Percentiles rank a stretch among this genome's conserved stretches.
Evolutionary conservation across 2,888 invertebrate genomes (phyloP).

Genomic region (Morpho deidamia): DNA sequence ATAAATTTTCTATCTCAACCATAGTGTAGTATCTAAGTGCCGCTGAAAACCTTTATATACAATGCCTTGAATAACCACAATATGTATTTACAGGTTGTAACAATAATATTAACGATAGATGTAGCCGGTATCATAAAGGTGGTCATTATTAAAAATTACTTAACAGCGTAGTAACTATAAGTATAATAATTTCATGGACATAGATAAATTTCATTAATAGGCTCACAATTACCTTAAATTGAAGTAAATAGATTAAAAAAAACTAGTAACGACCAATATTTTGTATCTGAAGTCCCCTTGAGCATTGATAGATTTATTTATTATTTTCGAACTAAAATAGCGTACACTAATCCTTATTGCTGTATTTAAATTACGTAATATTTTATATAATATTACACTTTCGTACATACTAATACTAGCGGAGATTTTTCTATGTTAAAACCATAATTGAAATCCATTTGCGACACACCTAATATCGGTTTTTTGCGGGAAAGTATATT

Average conservation of each 20-base stretch:
- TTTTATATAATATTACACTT: too few species aligned
- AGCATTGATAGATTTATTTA: too few species aligned
- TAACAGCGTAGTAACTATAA: constrained; percentile 37
- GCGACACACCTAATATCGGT: not conserved
- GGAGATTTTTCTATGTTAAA: too few species aligned
- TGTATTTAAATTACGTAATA: too few species aligned
- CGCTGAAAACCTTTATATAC: constrained; percentile 50
- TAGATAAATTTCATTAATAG: too few species aligned
- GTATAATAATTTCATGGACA: not conserved
- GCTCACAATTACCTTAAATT: too few species aligned
- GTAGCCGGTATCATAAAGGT: constrained; percentile 71
- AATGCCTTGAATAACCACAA: constrained; percentile 64
- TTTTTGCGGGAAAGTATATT: constrained; percentile 25
- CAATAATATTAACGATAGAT: constrained; percentile 73
- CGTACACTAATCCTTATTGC: too few species aligned
- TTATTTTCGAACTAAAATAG: too few species aligned
- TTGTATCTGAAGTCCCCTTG: too few species aligned
- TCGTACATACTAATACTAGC: too few species aligned
- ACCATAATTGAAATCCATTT: constrained; percentile 1
- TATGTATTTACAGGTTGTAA: constrained; percentile 68
- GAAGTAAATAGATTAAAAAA: too few species aligned
- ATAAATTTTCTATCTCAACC: constrained; percentile 48
- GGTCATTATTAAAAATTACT: constrained; percentile 55
- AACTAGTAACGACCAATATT: too few species aligned
- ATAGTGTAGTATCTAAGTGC: constrained; percentile 25